Conservation (phyloP, 2,113 vertebrate species). For the rat (Rattus norvegicus) region DNA sequence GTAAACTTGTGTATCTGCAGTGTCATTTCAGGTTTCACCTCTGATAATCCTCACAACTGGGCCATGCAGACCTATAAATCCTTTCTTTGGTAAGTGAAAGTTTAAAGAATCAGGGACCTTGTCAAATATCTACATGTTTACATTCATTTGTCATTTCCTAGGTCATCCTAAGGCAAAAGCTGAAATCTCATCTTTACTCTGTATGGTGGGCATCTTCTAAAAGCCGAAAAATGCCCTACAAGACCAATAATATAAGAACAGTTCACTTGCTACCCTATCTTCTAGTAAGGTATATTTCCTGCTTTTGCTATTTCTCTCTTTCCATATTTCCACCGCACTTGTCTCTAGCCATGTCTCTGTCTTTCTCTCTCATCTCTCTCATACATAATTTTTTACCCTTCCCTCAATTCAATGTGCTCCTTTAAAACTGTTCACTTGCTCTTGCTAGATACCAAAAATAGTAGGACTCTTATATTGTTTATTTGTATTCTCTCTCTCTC, state of each 20-base stretch:
- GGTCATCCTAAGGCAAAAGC: slow-evolving; percentile 13
- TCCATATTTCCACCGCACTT: not conserved
- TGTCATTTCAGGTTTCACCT: not conserved
- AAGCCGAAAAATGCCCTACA: not conserved
- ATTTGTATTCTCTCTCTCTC: not conserved
- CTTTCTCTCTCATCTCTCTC: not conserved
- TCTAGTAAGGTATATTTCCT: not conserved
- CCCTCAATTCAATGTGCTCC: not conserved
- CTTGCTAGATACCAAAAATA: not conserved
- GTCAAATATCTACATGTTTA: too few relatives aligned
- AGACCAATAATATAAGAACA: too few relatives aligned
- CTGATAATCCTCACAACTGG: not conserved
- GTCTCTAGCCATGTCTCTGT: not conserved
- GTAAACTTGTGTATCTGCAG: accelerated
- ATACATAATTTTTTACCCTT: not conserved
- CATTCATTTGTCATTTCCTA: not conserved
- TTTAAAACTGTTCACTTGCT: not conserved
- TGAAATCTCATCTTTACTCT: not conserved
- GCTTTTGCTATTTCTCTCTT: not conserved
- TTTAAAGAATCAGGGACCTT: not conserved
- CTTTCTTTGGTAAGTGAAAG: not conserved
- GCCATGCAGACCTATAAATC: not conserved
- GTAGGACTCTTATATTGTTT: not conserved
- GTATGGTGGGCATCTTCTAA: not conserved
- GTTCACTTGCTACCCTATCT: not conserved